Evolutionary conservation across 2,113 vertebrate genomes (phyloP), one percentile per base, ranked within the genome.

Genomic region (Hystrix brachyura): DNA sequence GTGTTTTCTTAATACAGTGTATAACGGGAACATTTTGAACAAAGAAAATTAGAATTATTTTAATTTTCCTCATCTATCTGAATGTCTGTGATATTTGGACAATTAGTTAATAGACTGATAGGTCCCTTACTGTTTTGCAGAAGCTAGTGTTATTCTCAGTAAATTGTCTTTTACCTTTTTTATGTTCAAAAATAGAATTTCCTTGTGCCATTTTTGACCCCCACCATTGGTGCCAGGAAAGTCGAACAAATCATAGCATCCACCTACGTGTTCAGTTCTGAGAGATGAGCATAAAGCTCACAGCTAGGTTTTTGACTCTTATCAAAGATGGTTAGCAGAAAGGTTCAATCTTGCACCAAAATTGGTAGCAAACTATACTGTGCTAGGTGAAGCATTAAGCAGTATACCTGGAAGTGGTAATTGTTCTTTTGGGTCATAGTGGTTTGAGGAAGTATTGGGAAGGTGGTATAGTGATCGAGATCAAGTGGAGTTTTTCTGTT

Each of bases 401-500:
- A 62, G 55, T 9, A 34, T 8, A 27, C 55, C 67, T 25, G 62
- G 15, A 51, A 21, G 34, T 85, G 19, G 34, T 72, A 25, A 60
- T 64, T 96, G 29, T 90, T 96, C 60, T 53, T 87, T 90, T 81
- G 92, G 87, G 76, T 92, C 57, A 74, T 79, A 38, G 32, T 55
- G 14, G 51, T 80, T 94, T 91, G 90, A 85, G 48, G 59, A 92
- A 90, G 18, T 72, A 71, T 57, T 80, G 48, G 55, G 62, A 92
- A 95, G 67, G 79, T 81, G 17, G 55, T 59, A 60, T 25, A 60
- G 23, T 72, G 91, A 91, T 55, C 80, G 79, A 97, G 53, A 94
- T 92, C 67, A 94, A 96, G 74, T 91, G n/a, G 67, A 83, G 94
- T 53, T 97, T 97, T 79, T 78, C 87, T 91, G 83, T 72, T 72